Evolutionary conservation across 2,797 vertebrate species (phyloP).

Genomic region (Heliangelus exortis): DNA sequence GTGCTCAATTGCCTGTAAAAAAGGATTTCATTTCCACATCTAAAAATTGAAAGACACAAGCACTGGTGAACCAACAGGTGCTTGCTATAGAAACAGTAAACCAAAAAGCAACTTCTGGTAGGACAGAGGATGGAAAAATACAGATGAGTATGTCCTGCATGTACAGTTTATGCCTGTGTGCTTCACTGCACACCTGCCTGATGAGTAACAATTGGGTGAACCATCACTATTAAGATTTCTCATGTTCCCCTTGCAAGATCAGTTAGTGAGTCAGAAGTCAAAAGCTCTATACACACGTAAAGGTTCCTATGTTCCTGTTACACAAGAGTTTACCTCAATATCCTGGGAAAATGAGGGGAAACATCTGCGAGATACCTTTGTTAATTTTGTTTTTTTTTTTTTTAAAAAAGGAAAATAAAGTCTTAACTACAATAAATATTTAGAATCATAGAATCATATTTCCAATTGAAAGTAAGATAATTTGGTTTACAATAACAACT

Average conservation of each 20-base stretch:
- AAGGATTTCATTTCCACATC: background rate
- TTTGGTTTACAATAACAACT: background rate
- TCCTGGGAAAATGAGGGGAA: background rate
- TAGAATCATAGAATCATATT: background rate
- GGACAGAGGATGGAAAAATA: background rate
- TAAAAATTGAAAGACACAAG: background rate
- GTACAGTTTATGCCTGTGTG: background rate
- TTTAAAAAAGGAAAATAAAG: background rate
- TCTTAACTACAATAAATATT: background rate
- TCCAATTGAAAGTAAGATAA: background rate
- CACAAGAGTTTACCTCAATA: background rate
- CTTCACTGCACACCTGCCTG: background rate
- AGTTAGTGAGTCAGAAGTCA: background rate
- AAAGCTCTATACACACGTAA: background rate
- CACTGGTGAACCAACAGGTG: background rate
- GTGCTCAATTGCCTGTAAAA: background rate
- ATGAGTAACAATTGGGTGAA: background rate
- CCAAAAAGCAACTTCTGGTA: background rate
- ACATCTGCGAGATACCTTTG: background rate
- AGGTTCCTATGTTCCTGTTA: background rate
- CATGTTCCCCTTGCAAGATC: background rate
- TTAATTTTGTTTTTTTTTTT: background rate
- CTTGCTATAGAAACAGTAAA: background rate
- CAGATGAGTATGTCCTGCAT: background rate
- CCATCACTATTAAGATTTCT: background rate